Evolutionary conservation across 1,140 invertebrate species (phyloP).

Genomic region (Monochamus saltuarius): DNA sequence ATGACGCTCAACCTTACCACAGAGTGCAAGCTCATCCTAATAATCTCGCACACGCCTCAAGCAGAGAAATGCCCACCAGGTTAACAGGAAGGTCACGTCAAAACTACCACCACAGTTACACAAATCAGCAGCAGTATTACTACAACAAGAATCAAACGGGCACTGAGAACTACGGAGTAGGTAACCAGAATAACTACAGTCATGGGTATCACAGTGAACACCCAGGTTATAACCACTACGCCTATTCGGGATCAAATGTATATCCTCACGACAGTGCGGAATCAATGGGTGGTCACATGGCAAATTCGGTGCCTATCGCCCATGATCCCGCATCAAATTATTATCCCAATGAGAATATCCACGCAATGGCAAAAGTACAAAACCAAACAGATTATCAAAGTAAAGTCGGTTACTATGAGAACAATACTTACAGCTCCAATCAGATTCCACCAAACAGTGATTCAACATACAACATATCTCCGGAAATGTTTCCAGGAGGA

Average conservation of each 20-base stretch:
- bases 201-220: slow-evolving; percentile 43
- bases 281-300: slow-evolving; percentile 35
- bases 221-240: slow-evolving; percentile 45
- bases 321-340: slow-evolving; percentile 41
- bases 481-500: slow-evolving; percentile 39
- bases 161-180: slow-evolving; percentile 50
- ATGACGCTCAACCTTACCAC: slow-evolving; percentile 52
- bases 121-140: slow-evolving; percentile 51
- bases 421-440: slow-evolving; percentile 39
- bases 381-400: slow-evolving; percentile 38
- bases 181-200: slow-evolving; percentile 48
- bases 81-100: slow-evolving; percentile 30
- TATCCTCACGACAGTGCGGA: slow-evolving; percentile 41
- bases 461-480: slow-evolving; percentile 48
- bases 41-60: slow-evolving; percentile 38
- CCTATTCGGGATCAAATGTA: slow-evolving; percentile 36
- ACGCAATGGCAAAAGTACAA: slow-evolving; percentile 42
- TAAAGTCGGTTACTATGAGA: slow-evolving; percentile 46
- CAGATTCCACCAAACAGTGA: slow-evolving; percentile 45
- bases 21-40: slow-evolving; percentile 50
- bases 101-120: slow-evolving; percentile 49
- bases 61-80: slow-evolving; percentile 22
- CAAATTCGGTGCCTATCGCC: slow-evolving; percentile 34
- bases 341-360: slow-evolving; percentile 41
- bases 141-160: slow-evolving; percentile 52